A percentile compares a stretch with the other conserved stretches of the same genome.
Evolutionary conservation across 64 coral and sea anemone species (phyloP).

Genomic region (Montipora efflorescens): DNA sequence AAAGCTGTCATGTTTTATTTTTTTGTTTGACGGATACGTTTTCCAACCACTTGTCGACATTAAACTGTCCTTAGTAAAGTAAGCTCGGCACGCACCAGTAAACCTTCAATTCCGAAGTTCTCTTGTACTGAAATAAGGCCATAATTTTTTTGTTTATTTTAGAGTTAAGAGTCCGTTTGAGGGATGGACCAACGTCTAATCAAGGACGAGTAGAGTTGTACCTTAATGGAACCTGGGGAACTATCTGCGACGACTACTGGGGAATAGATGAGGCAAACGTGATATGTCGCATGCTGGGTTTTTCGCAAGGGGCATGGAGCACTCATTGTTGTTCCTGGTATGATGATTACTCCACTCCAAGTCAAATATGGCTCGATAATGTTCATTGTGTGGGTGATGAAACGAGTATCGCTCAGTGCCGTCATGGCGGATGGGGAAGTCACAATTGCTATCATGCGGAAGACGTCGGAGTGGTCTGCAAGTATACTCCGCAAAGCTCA

Average conservation of each 20-base stretch:
- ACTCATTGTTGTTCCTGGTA: conserved; percentile 49
- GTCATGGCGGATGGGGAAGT: conserved; percentile 65
- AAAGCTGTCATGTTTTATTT: too few species aligned
- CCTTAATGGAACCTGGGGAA: conserved; percentile 31
- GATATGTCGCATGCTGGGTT: conserved; percentile 34
- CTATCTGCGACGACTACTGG: conserved; percentile 41
- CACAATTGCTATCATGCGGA: conserved; percentile 48
- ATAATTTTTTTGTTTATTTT: background rate
- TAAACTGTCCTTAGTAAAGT: too few species aligned
- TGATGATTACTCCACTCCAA: background rate
- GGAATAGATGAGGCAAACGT: conserved; percentile 47
- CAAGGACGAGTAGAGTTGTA: conserved; percentile 27
- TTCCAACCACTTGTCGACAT: too few species aligned
- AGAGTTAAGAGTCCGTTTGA: conserved; percentile 24
- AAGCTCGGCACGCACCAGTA: too few species aligned
- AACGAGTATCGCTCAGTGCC: conserved; percentile 48
- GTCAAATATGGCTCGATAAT: conserved; percentile 79
- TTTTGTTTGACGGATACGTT: too few species aligned
- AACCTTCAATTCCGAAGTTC: too few species aligned
- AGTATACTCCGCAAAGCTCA: background rate
- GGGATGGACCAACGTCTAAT: conserved; percentile 5
- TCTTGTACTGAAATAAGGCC: too few species aligned
- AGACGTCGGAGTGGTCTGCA: conserved; percentile 53
- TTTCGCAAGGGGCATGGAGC: conserved; percentile 23
- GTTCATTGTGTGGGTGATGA: conserved; percentile 77